phyloP scores from a whole-genome alignment of 2,113 vertebrate genomes.

The Alectura lathami region DNA sequence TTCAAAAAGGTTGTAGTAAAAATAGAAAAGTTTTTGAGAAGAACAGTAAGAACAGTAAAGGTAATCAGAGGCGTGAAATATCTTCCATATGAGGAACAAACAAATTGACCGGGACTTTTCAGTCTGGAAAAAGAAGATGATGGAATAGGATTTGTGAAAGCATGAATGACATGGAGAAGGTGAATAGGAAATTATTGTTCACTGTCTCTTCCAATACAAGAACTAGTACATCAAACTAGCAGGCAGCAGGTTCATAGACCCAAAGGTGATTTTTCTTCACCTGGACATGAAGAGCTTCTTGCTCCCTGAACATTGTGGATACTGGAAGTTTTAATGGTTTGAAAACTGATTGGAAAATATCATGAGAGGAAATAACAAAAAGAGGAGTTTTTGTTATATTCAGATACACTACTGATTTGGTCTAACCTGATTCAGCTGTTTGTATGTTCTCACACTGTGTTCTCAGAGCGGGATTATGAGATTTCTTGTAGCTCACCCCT shows the following conservation, averaged over 20 bases:
- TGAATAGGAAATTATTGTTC: background rate
- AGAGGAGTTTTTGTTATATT: background rate
- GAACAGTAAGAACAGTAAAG: background rate
- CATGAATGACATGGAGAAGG: conserved; percentile 27
- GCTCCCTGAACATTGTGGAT: background rate
- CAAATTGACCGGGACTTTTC: background rate
- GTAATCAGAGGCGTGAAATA: background rate
- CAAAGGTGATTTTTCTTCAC: background rate
- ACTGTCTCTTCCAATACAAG: background rate
- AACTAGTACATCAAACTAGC: background rate
- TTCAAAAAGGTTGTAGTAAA: background rate
- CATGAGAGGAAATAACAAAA: background rate
- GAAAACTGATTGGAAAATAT: background rate
- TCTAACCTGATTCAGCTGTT: conserved; percentile 21
- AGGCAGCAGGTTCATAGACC: background rate
- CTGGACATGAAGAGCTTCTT: background rate
- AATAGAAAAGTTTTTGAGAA: background rate
- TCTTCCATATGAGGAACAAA: background rate
- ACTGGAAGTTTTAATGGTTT: background rate
- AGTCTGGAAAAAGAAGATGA: background rate
- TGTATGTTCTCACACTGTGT: background rate
- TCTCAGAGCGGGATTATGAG: background rate
- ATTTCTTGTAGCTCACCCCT: background rate
- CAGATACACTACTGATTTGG: background rate
- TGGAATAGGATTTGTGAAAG: background rate